Percentiles rank a stretch among this genome's conserved stretches.
Conservation (phyloP, 2,113 vertebrate species). For the Speoplatyrhinus poulsoni region DNA sequence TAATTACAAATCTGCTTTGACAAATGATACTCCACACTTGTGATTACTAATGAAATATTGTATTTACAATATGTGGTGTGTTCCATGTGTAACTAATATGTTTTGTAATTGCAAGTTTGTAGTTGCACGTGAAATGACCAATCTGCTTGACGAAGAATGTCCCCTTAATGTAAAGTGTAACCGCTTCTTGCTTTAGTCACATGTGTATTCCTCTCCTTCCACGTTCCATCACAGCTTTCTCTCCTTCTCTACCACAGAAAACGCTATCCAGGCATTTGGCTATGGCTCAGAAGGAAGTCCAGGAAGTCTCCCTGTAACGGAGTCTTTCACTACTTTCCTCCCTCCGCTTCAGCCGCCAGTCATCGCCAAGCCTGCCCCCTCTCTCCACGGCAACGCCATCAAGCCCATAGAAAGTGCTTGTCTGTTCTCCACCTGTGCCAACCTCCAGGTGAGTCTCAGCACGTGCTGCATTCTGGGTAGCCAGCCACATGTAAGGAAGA, state of each 20-base stretch:
- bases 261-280: conserved; percentile 90
- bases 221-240: not conserved
- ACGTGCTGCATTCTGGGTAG: not conserved
- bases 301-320: conserved; percentile 69
- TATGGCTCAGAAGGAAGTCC: conserved; percentile 78
- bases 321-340: conserved; percentile 51
- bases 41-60: no score
- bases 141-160: no score
- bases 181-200: no score
- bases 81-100: no score
- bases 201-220: not conserved
- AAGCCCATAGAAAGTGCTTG: conserved; percentile 79
- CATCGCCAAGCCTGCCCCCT: conserved; percentile 71
- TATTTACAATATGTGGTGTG: no score
- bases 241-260: conserved; percentile 67
- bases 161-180: no score
- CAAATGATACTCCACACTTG: no score
- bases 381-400: conserved; percentile 79
- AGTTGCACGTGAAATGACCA: no score
- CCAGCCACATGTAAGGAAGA: not conserved
- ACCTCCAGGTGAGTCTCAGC: conserved; percentile 67
- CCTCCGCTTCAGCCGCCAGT: conserved; percentile 65
- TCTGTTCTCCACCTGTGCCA: conserved; percentile 74
- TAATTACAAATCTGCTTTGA: no score
- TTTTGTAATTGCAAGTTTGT: no score